These are phyloP conservation scores for Platalea minor DNA, from an alignment of 2,797 vertebrate genomes.

Conservation along the genomic window DNA sequence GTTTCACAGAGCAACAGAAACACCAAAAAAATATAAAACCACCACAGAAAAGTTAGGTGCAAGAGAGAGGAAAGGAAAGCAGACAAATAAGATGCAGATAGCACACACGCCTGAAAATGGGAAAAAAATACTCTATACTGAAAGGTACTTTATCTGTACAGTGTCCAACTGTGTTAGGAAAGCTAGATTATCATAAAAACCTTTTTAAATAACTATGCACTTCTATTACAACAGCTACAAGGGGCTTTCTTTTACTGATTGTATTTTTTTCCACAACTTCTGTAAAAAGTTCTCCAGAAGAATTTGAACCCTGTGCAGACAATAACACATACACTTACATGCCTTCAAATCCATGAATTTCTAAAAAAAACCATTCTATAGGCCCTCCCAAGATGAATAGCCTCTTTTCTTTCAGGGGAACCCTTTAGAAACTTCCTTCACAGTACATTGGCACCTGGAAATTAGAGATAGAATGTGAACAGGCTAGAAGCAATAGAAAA, in stretches of 20 bases:
- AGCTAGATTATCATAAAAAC: background rate
- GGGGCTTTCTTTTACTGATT: background rate
- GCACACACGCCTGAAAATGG: fast-evolving
- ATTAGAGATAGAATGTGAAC: background rate
- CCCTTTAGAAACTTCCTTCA: background rate
- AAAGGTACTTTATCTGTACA: background rate
- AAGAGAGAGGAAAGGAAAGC: background rate
- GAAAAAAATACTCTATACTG: fast-evolving
- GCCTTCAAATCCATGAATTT: background rate
- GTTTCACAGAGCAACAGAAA: background rate
- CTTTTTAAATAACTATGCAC: background rate
- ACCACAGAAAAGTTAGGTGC: background rate
- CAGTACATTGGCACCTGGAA: background rate
- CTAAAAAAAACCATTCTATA: background rate
- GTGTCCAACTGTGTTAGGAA: background rate
- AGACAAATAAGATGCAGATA: background rate
- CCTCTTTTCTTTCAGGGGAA: background rate
- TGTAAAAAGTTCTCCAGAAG: background rate
- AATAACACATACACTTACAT: background rate
- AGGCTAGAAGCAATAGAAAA: background rate
- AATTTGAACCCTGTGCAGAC: background rate
- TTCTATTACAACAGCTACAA: background rate
- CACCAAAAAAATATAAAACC: background rate
- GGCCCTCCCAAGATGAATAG: background rate
- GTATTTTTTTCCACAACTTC: background rate